Base-by-base conservation (phyloP, 2,113 vertebrate species). In the Corythaeola cristata region DNA sequence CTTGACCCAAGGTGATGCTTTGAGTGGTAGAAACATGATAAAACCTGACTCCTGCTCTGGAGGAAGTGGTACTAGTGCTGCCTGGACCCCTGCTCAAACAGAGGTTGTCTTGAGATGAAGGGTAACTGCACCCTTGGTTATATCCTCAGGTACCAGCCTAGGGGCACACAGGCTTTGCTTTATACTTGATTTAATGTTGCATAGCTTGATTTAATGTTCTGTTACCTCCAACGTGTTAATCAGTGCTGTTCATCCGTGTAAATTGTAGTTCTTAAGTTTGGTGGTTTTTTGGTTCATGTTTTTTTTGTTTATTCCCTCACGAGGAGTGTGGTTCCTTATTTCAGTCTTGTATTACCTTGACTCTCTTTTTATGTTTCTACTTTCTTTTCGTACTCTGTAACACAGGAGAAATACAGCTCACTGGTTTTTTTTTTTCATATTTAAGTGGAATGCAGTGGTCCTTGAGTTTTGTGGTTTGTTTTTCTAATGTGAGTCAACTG, bases 1-100 rank as follows among this genome's bases (percentile, higher is more conserved):
- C 16, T 80, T 1, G 0, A 5, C 52, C 22, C 26, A 22, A 59
- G 19, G 16, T 0, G 0, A 1, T 49, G 39, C 39, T 62, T 27
- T 39, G 27, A 53, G 52, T 8, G 47, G 13, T 79, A 45, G 53
- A n/a, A 64, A 63, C 0, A 1, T 5, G 16, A 15, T 30, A 30
- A 44, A 69, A 52, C 28, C 23, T 28, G 33, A 49, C 20, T 47
- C 20, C 0, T 1, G 7, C 11, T 37, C 26, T 44, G 49, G 28
- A 55, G 32, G 14, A 56, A 4, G 3, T 33, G 47, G 2, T 39
- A 17, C 9, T 26, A 5, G 19, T 23, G 13, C 30, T 85, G 28
- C 20, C 24, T 26, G 68, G 8, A 12, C 4, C 22, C 18, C 26
- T 0, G 1, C 32, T 33, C 8, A 17, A 16, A 24, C 6, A 23